Percentiles rank a stretch among this genome's conserved stretches.
phyloP scores from a whole-genome alignment of 2,113 vertebrate species.

The Leucopsar rothschildi region DNA sequence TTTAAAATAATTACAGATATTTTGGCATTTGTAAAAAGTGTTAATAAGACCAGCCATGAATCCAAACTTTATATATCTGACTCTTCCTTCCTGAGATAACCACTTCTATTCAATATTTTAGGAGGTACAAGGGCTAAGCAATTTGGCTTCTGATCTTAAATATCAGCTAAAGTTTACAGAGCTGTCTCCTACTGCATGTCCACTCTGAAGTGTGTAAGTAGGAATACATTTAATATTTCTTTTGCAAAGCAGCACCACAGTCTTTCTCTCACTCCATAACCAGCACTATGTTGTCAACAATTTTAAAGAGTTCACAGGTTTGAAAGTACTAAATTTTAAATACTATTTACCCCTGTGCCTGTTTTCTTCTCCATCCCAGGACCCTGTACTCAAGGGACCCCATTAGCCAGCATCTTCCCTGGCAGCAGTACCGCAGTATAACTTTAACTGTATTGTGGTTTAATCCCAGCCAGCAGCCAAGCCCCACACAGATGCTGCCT shows the following conservation, averaged over 20 bases:
- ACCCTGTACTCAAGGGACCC: background rate
- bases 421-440: background rate
- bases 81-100: background rate
- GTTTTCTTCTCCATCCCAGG: background rate
- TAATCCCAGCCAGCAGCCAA: background rate
- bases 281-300: background rate
- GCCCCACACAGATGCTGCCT: background rate
- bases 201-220: background rate
- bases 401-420: background rate
- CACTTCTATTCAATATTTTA: background rate
- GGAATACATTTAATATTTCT: background rate
- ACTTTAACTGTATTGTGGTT: background rate
- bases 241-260: background rate
- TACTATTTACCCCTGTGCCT: background rate
- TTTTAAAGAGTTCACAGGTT: background rate
- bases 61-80: background rate
- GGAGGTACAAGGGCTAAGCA: background rate
- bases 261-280: background rate
- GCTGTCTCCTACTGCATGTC: fast-evolving
- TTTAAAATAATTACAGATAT: background rate
- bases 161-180: background rate
- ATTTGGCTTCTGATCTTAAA: background rate
- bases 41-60: background rate
- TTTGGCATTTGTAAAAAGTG: background rate
- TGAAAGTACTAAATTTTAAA: background rate